phyloP scores from a whole-genome alignment of 1,140 invertebrate species.

The Maconellicoccus hirsutus region DNA sequence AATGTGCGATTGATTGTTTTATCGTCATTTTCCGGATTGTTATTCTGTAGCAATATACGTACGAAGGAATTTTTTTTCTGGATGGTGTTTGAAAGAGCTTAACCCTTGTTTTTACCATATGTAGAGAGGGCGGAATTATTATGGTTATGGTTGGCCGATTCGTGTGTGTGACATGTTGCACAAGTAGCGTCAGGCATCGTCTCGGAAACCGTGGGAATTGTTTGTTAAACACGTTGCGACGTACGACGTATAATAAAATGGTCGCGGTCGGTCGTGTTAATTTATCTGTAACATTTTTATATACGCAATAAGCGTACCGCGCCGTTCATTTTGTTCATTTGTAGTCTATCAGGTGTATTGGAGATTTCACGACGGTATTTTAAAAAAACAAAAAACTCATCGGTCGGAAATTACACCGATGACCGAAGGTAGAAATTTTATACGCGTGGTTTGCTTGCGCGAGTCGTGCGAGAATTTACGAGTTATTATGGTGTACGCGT shows the following conservation, averaged over 20 bases:
- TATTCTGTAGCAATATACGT: neutral
- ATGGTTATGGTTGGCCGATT: slow-evolving; percentile 16
- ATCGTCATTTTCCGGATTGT: slow-evolving; percentile 3
- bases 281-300: slow-evolving; percentile 18
- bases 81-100: neutral
- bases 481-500: too few species aligned
- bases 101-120: slow-evolving; percentile 21
- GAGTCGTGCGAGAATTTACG: too few species aligned
- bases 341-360: too few species aligned
- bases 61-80: slow-evolving; percentile 1
- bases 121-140: slow-evolving; percentile 14
- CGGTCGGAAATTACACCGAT: too few species aligned
- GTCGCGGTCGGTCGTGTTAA: slow-evolving; percentile 9
- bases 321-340: too few species aligned
- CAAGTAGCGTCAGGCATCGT: slow-evolving; percentile 18
- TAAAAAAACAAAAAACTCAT: too few species aligned
- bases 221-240: slow-evolving; percentile 7
- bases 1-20: neutral
- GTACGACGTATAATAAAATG: neutral
- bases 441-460: too few species aligned
- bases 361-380: too few species aligned
- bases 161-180: slow-evolving; percentile 19
- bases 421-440: too few species aligned
- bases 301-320: neutral
- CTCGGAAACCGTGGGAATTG: slow-evolving; percentile 13